Conservation (phyloP, 2,888 invertebrate genomes). For the Embidobia sp. region DNA sequence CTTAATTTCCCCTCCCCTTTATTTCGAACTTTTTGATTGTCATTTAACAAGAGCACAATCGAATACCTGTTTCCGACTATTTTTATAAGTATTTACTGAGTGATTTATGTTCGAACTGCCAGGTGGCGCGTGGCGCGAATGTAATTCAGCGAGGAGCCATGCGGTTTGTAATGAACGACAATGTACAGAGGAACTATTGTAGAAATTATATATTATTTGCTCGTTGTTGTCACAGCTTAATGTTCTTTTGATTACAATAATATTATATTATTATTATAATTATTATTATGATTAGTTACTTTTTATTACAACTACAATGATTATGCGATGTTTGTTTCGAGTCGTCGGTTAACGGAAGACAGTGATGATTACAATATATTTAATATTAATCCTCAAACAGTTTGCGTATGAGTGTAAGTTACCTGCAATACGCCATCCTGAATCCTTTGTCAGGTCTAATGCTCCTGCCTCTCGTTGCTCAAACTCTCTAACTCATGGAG, state of each 20-base stretch:
- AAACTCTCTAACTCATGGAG: no score
- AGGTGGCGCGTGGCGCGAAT: slow-evolving; percentile 32
- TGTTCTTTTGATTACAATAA: slow-evolving; percentile 68
- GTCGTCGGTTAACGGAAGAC: no score
- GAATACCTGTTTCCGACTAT: no score
- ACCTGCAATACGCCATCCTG: no score
- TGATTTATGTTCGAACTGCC: neutral
- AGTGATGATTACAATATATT: no score
- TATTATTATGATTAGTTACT: no score
- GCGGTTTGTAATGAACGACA: slow-evolving; percentile 66
- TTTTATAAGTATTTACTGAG: neutral
- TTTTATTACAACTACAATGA: no score
- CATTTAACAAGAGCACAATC: neutral
- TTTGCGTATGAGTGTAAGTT: no score
- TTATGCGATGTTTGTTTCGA: no score
- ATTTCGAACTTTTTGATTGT: slow-evolving; percentile 1
- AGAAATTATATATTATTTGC: slow-evolving; percentile 71
- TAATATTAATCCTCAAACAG: no score
- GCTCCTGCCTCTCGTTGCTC: slow-evolving; percentile 49
- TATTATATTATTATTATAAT: no score
- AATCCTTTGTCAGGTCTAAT: slow-evolving; percentile 45
- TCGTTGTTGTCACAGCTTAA: slow-evolving; percentile 71
- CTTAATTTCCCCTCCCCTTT: neutral
- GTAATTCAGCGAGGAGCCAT: no score
- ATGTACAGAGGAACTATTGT: slow-evolving; percentile 72